Percentiles rank a stretch among this genome's conserved stretches.
These are phyloP conservation scores for Hippocampus barbouri DNA, from an alignment of 2,113 vertebrate genomes.

Conservation along the genomic window DNA sequence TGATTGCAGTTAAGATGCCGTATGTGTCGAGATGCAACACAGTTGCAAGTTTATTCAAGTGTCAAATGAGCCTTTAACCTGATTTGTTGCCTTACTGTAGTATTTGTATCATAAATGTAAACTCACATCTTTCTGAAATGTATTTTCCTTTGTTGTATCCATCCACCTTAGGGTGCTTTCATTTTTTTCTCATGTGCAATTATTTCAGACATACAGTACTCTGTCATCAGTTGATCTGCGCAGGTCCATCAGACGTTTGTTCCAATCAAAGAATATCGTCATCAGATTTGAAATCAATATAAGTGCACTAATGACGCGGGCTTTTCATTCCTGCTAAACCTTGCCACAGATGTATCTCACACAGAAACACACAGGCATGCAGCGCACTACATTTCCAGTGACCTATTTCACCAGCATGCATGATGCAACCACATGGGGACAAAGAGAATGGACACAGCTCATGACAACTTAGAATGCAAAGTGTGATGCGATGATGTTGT, in stretches of 20 bases:
- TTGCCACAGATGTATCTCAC: slow-evolving; percentile 20
- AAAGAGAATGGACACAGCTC: slow-evolving; percentile 2
- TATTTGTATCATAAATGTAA: neutral
- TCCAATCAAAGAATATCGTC: neutral
- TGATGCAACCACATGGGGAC: slow-evolving; percentile 2
- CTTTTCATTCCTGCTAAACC: slow-evolving; percentile 11
- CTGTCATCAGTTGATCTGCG: no score
- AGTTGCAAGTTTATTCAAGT: neutral
- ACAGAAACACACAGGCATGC: slow-evolving; percentile 18
- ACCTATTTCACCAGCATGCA: slow-evolving; percentile 57
- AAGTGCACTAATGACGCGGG: neutral
- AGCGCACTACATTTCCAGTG: slow-evolving; percentile 49
- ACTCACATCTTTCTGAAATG: neutral
- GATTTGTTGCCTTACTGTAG: neutral
- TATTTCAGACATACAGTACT: neutral
- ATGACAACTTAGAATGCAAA: neutral
- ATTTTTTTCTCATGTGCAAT: neutral
- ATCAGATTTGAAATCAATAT: neutral
- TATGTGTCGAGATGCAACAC: no score
- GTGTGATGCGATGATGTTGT: neutral
- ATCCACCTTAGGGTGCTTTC: neutral
- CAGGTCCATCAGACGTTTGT: neutral
- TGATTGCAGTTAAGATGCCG: no score
- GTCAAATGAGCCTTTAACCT: neutral
- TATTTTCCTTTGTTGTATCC: neutral